Conservation (phyloP, 2,113 vertebrate species). For the Sphaerodactylus townsendi region DNA sequence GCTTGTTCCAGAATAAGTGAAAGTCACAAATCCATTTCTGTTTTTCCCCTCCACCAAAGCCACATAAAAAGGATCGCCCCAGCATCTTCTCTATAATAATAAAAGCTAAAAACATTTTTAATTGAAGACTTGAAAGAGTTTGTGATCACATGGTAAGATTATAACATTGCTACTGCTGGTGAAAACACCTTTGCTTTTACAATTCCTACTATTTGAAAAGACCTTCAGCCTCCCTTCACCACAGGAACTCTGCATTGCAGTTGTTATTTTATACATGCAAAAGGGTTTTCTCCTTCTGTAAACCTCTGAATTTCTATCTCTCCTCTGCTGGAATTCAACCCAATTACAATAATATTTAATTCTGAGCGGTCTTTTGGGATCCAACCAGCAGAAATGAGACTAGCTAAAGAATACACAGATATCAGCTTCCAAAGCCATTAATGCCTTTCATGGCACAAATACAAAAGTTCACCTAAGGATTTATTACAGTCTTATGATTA, state of each 20-base stretch:
- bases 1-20: background rate
- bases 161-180: background rate
- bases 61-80: background rate
- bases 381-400: background rate
- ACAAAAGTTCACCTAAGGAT: background rate
- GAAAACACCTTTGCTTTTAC: background rate
- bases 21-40: background rate
- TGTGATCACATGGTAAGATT: background rate
- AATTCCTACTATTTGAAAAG: slow-evolving; percentile 12
- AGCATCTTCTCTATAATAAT: background rate
- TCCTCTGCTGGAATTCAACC: slow-evolving; percentile 12
- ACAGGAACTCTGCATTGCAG: background rate
- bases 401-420: background rate
- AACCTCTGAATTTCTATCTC: slow-evolving; percentile 16
- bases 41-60: background rate
- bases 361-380: slow-evolving; percentile 16
- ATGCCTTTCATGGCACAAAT: background rate
- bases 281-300: background rate
- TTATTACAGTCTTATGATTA: slow-evolving; percentile 33
- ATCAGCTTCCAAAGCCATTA: slow-evolving; percentile 14
- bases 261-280: background rate
- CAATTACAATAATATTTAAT: slow-evolving; percentile 9
- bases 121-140: background rate
- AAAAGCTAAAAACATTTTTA: background rate
- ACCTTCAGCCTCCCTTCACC: background rate